phyloP scores from a whole-genome alignment of 2,797 vertebrate genomes.

The Esox masquinongy region DNA sequence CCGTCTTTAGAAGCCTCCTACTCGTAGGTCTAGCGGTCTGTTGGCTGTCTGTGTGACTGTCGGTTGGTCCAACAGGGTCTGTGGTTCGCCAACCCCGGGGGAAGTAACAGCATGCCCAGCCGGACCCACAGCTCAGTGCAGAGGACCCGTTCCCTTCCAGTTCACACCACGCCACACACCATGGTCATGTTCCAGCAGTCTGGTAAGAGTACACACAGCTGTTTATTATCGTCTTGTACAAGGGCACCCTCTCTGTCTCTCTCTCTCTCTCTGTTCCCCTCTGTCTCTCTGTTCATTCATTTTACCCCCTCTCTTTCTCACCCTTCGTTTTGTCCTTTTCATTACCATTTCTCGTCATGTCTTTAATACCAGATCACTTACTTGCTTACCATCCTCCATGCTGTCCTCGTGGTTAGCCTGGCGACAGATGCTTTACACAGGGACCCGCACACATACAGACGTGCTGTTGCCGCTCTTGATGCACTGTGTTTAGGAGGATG shows the following conservation, averaged over 20 bases:
- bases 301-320: background rate
- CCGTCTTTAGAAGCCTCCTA: background rate
- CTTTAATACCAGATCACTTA: background rate
- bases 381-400: background rate
- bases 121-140: conserved; percentile 95
- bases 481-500: too few relatives aligned
- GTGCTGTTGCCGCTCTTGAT: too few relatives aligned
- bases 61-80: conserved; percentile 80
- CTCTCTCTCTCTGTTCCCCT: too few relatives aligned
- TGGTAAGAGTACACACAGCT: conserved; percentile 71
- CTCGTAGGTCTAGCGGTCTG: background rate
- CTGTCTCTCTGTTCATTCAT: background rate
- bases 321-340: background rate
- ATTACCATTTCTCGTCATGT: background rate
- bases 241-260: background rate
- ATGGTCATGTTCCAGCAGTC: conserved; percentile 94
- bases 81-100: conserved; percentile 98
- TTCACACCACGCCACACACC: conserved; percentile 92
- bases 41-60: conserved; percentile 18
- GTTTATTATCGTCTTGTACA: background rate
- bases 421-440: background rate
- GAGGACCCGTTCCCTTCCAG: conserved; percentile 92
- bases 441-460: background rate
- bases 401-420: background rate
- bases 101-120: conserved; percentile 98